A percentile compares a stretch with the other conserved stretches of the same genome.
Evolutionary conservation across 2,113 vertebrate species (phyloP).

Genomic region (Acanthochromis polyacanthus): DNA sequence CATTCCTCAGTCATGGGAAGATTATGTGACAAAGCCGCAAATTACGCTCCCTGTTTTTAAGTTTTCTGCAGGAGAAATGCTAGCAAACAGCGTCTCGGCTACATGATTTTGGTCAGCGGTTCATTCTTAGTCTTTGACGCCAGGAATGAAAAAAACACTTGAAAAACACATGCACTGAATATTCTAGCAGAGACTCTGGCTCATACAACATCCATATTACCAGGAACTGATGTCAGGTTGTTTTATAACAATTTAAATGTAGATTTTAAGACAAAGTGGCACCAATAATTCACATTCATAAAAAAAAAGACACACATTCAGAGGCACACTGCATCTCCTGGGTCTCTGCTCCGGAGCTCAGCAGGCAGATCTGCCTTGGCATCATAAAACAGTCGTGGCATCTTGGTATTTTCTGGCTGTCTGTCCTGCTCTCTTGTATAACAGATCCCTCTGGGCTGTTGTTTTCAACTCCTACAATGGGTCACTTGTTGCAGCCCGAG

Average conservation of each 20-base stretch:
- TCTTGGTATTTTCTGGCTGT: slow-evolving; percentile 68
- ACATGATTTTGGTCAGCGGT: slow-evolving; percentile 8
- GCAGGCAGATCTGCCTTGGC: slow-evolving; percentile 32
- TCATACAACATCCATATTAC: slow-evolving; percentile 7
- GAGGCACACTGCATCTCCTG: background rate
- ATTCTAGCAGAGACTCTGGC: background rate
- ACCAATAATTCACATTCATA: slow-evolving; percentile 21
- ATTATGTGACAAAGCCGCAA: slow-evolving; percentile 32
- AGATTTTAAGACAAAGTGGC: slow-evolving; percentile 21
- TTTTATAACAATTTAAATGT: slow-evolving; percentile 10
- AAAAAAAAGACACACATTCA: slow-evolving; percentile 1
- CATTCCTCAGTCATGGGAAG: slow-evolving; percentile 11
- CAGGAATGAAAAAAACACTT: slow-evolving; percentile 20
- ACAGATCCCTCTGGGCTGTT: slow-evolving; percentile 40
- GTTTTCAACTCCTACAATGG: slow-evolving; percentile 27
- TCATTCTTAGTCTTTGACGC: slow-evolving; percentile 14
- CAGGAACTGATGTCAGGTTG: slow-evolving; percentile 1
- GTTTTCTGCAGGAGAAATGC: slow-evolving; percentile 21
- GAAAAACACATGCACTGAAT: slow-evolving; percentile 5
- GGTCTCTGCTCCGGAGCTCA: slow-evolving; percentile 24
- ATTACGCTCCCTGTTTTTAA: slow-evolving; percentile 13
- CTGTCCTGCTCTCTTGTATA: slow-evolving; percentile 56
- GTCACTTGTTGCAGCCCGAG: slow-evolving; percentile 35
- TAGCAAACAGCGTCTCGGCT: slow-evolving; percentile 22
- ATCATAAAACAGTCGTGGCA: slow-evolving; percentile 63